Evolutionary conservation across 1,140 invertebrate species (phyloP).

Genomic region (Zophobas morio): DNA sequence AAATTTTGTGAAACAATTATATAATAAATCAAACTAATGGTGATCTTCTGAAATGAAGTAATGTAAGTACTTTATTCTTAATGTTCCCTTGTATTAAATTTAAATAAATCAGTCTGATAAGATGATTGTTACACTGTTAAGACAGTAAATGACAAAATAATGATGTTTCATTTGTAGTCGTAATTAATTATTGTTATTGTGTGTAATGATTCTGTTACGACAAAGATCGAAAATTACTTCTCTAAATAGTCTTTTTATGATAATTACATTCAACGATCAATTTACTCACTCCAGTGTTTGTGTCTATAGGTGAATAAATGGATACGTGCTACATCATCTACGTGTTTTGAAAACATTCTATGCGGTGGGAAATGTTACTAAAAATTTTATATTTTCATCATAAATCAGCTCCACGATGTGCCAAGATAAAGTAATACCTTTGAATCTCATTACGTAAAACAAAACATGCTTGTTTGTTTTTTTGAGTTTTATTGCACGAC

Average conservation of each 20-base stretch:
- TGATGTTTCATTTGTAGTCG: slow-evolving; percentile 2
- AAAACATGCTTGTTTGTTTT: background rate
- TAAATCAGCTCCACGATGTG: slow-evolving; percentile 7
- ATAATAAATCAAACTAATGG: background rate
- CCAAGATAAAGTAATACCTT: background rate
- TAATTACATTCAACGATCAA: slow-evolving; percentile 19
- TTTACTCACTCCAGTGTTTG: slow-evolving; percentile 20
- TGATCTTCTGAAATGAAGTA: background rate
- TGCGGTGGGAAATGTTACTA: background rate
- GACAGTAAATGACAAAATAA: background rate
- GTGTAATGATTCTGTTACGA: slow-evolving; percentile 11
- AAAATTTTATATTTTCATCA: slow-evolving; percentile 18
- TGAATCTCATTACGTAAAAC: slow-evolving; percentile 11
- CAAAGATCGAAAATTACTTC: slow-evolving; percentile 11
- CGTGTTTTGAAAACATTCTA: no score
- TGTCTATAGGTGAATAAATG: background rate
- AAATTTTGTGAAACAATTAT: background rate
- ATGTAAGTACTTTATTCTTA: background rate
- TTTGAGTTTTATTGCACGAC: background rate
- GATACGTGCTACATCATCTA: no score
- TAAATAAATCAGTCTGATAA: no score
- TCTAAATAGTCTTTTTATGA: slow-evolving; percentile 34
- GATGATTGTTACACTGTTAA: no score
- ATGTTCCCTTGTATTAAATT: background rate
- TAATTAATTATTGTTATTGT: slow-evolving; percentile 18